Evolutionary conservation across 2,797 vertebrate species (phyloP), one percentile per base, ranked within the genome.

Genomic region (Semotilus atromaculatus): DNA sequence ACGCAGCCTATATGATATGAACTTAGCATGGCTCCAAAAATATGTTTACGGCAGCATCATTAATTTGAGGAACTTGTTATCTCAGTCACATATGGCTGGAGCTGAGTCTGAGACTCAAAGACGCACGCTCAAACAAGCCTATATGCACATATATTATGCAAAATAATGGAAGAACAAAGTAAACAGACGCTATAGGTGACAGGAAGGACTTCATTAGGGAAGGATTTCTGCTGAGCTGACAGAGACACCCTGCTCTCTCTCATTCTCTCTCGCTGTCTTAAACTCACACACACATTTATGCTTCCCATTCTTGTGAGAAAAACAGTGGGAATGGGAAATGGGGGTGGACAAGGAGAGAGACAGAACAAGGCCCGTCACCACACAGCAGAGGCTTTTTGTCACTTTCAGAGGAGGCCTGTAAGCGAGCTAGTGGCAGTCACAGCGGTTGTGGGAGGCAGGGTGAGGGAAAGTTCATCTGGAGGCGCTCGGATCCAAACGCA

Each of bases 391-490:
- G 45, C 72, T 89, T 90, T 90, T 89, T 90, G 88, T 88, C 89
- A 87, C 86, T 90, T 90, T 89, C 80, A 87, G 82, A 84, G 85
- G 81, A 66, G 62, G 83, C 76, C 87, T 87, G 87, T 87, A 87
- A 90, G 88, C 62, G 82, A 87, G 89, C 87, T 86, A 75, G 72
- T 79, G 81, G 83, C 84, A 74, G 62, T 82, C n/a, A 31, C 83
- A 75, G 78, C n/a, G 21, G 84, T 82, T 83, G 85, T 86, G 84
- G 86, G 86, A 88, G 86, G 84, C 86, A 83, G 86, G 89, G 89
- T 90, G 89, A 90, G 86, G 84, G 45, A 77, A 87, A 90, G 89
- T 90, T 90, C 89, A 89, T 84, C 72, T 73, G 70, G 87, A 87
- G 75, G 70, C 80, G 83, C 84, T 84, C n/a, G 31, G 82, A 74